Base-by-base conservation (phyloP, 2,888 invertebrate genomes). In the Uloborus plumipes region DNA sequence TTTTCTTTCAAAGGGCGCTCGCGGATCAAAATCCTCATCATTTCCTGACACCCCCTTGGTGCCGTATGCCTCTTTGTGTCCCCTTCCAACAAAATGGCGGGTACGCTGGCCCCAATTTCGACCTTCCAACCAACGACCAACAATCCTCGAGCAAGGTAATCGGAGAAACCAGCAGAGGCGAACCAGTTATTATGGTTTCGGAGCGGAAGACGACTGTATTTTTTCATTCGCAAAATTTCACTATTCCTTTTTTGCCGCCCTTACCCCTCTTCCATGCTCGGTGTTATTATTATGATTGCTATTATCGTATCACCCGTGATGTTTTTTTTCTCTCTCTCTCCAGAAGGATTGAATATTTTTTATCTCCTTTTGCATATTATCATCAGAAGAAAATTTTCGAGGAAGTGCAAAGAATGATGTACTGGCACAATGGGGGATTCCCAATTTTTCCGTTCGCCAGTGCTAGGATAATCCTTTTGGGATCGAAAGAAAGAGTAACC, bases 401-500 rank as follows among this genome's bases (percentile, higher is more conserved):
- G 77, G 77, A 77, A 77, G 70, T 70, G 49, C 49, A 62, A 65
- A 55, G 58, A 77, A 64, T 53, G 26, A 61, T 69, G 61, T 50
- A 65, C 65, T 65, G n/a, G 55, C 20, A 62, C 62, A 77, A 62
- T 62, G 65, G 55, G 75, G 70, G 70, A 49, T 59, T 18, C 50
- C 31, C 15, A 55, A 61, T 71, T 71, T 71, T 61, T 69, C 47
- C 47, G 22, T 58, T 50, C 49, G 22, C 15, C 58, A 31, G 47
- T 39, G 14, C 20, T 47, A 26, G 53, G 61, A 67, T 80, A 80
- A 80, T 80, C 80, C 80, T 73, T 73, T 70, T 67, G 69, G 69
- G 69, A 39, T 55, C 47, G 49, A n/a, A 31, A 59, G 61, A 58
- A 61, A 20, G 47, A 26, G 39, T 18, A 53, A 14, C 18, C 53